Percentiles rank a stretch among this genome's conserved stretches.
Evolutionary conservation across 2,888 invertebrate genomes (phyloP).

Genomic region (Sesamia inferens): DNA sequence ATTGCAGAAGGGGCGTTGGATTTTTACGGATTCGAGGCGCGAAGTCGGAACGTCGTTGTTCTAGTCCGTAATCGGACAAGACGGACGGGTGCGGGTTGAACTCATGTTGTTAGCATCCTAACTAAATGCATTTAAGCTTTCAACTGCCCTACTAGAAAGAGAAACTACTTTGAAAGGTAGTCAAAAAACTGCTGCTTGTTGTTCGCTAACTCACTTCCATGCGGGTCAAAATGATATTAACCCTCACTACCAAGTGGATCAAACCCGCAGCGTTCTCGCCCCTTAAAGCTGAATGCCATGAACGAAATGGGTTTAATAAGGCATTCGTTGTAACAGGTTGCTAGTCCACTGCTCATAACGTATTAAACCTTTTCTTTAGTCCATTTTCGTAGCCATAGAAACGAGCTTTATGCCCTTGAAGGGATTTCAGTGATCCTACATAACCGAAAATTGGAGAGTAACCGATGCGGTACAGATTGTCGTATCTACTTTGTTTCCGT

Average conservation of each 20-base stretch:
- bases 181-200: conserved; percentile 13
- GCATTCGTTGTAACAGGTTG: conserved; percentile 49
- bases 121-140: conserved; percentile 30
- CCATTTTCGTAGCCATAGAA: conserved; percentile 35
- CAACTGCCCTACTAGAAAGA: conserved; percentile 20
- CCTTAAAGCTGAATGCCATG: conserved; percentile 40
- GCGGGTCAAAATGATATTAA: conserved; percentile 34
- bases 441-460: conserved; percentile 32
- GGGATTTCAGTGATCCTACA: conserved; percentile 26
- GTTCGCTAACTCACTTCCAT: conserved; percentile 16
- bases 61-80: conserved; percentile 60
- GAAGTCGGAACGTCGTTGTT: conserved; percentile 66
- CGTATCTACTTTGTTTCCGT: conserved; percentile 61
- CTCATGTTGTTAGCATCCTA: conserved; percentile 38
- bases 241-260: conserved; percentile 36
- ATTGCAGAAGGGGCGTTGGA: conserved; percentile 74
- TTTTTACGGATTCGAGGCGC: conserved; percentile 77
- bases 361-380: conserved; percentile 39
- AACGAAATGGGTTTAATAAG: conserved; percentile 52
- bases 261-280: conserved; percentile 33
- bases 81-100: conserved; percentile 40
- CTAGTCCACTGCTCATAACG: conserved; percentile 39
- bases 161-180: conserved; percentile 2
- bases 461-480: conserved; percentile 47
- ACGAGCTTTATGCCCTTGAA: conserved; percentile 34